Conservation (phyloP, 2,797 vertebrate species). For the Eremophila alpestris region DNA sequence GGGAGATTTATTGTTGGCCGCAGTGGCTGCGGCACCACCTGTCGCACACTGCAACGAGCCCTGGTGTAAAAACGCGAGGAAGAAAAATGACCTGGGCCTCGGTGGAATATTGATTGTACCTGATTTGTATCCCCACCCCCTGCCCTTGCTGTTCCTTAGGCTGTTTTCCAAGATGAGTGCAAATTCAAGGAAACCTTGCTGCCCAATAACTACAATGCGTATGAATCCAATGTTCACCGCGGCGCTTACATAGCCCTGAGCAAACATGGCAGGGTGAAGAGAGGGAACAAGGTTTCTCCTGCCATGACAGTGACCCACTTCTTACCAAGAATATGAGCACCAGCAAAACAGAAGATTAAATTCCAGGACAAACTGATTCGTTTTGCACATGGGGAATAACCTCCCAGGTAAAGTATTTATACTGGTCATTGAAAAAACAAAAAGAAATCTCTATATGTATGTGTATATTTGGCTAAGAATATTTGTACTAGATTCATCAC, state of each 20-base stretch:
- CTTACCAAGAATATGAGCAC: conserved; percentile 89
- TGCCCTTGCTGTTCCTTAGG: conserved; percentile 68
- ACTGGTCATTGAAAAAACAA: conserved; percentile 44
- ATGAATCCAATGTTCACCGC: conserved; percentile 86
- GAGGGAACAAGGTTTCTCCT: conserved; percentile 90
- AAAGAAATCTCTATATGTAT: conserved; percentile 80
- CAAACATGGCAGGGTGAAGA: conserved; percentile 91
- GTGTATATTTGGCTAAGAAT: conserved; percentile 88
- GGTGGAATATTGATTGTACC: not conserved
- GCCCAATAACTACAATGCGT: conserved; percentile 97
- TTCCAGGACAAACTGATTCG: conserved; percentile 64
- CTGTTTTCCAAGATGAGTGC: conserved; percentile 92
- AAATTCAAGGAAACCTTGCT: conserved; percentile 94
- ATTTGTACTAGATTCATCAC: conserved; percentile 79
- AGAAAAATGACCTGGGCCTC: not conserved
- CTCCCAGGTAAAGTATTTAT: conserved; percentile 82
- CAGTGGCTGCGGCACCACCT: conserved; percentile 37
- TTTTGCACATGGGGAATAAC: conserved; percentile 89
- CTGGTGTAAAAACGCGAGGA: not conserved
- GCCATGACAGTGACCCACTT: conserved; percentile 96
- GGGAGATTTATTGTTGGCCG: conserved; percentile 37
- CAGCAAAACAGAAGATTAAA: not conserved
- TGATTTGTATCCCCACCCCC: not conserved
- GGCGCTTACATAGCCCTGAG: conserved; percentile 93
- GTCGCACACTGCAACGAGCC: not conserved